phyloP scores from a whole-genome alignment of 2,888 invertebrate species.

The Pilophorus perplexus region DNA sequence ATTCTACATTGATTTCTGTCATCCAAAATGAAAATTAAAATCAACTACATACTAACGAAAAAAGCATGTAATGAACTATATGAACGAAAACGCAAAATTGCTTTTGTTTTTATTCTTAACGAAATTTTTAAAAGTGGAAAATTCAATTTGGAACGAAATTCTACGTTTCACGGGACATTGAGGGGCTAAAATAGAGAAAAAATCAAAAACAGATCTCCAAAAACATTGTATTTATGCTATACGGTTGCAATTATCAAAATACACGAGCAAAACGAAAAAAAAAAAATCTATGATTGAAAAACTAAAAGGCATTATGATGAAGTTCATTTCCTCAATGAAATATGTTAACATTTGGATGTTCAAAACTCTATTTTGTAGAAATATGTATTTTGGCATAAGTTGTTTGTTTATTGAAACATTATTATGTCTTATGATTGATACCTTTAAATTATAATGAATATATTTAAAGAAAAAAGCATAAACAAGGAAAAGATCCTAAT shows the following conservation, averaged over 20 bases:
- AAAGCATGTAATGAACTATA: slow-evolving; percentile 3
- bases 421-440: slow-evolving; percentile 47
- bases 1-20: slow-evolving; percentile 39
- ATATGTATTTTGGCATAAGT: slow-evolving; percentile 49
- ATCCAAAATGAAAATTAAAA: slow-evolving; percentile 36
- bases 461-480: slow-evolving; percentile 45
- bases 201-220: slow-evolving; percentile 38
- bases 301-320: slow-evolving; percentile 45
- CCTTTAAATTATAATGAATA: slow-evolving; percentile 48
- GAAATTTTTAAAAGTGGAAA: slow-evolving; percentile 12
- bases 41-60: not conserved
- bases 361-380: slow-evolving; percentile 48
- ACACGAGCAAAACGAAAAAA: slow-evolving; percentile 39
- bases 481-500: slow-evolving; percentile 49
- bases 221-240: slow-evolving; percentile 30
- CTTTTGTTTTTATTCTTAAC: not conserved
- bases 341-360: slow-evolving; percentile 46
- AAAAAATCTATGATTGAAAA: slow-evolving; percentile 33
- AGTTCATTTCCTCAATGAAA: slow-evolving; percentile 46
- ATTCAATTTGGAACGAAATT: slow-evolving; percentile 19
- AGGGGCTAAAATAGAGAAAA: slow-evolving; percentile 34
- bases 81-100: slow-evolving; percentile 8
- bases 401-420: slow-evolving; percentile 46
- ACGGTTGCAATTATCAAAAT: slow-evolving; percentile 27
- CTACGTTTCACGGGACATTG: slow-evolving; percentile 29